Base-by-base conservation (phyloP, 1,140 invertebrate species). In the fruit fly (Drosophila melanogaster) region DNA sequence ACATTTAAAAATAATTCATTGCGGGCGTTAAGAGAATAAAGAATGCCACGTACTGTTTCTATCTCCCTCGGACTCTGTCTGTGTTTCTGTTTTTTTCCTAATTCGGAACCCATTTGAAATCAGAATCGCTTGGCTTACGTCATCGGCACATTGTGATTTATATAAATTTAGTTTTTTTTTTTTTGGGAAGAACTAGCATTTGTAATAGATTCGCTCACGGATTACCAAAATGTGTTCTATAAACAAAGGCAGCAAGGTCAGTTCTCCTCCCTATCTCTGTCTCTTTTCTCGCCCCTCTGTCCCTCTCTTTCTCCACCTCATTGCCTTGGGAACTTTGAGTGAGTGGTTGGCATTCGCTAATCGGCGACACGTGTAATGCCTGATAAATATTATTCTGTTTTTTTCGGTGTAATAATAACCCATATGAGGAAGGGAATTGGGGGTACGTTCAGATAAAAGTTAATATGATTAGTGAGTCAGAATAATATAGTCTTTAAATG, bases 321-420 rank as follows among this genome's bases (percentile, higher is more conserved):
- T 22, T 12, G 11, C 64, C 65, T 70, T 70, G 66, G 37, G 43
- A 69, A 69, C 41, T 56, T 50, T 40, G 60, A 56, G 35, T 44
- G 56, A 47, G 17, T 30, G 30, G 44, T 26, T 65, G 46, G 57
- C 64, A 67, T 61, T 77, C 67, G 71, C 58, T 77, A 84, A 84
- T 85, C 81, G 81, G 58, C 61, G 62, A 85, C 81, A 85, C 77
- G 81, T 85, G 81, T 84, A 81, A 77, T 56, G 57, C 37, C 70
- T 75, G 75, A 83, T 74, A 83, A 81, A 67, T 58, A 30, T 19
- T 46, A 56, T 46, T 69, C 17, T 33, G 54, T 30, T 35, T 66
- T 66, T 41, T 40, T 50, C n/a, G 4, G 4, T 54, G 49, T 69
- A 69, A 55, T 38, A 66, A 38, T 54, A 22, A 24, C 12, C 17